phyloP scores from a whole-genome alignment of 2,797 vertebrate species.

The Remorina albescens region DNA sequence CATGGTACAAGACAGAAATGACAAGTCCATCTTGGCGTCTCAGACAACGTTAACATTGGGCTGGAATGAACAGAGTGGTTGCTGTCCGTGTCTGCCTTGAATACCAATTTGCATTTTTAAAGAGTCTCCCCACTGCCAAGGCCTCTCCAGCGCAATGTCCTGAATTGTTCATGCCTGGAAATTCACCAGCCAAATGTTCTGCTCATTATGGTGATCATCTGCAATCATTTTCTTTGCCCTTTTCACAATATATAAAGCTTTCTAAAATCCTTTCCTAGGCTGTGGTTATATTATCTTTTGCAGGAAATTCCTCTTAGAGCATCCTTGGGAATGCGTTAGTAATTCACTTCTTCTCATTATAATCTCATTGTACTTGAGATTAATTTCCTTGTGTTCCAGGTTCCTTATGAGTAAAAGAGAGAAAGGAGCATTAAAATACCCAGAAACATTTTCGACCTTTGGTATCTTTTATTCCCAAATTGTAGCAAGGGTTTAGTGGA shows the following conservation, averaged over 20 bases:
- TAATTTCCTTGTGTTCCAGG: slow-evolving; percentile 62
- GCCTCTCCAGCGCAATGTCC: slow-evolving; percentile 77
- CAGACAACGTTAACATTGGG: slow-evolving; percentile 79
- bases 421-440: slow-evolving; percentile 47
- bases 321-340: slow-evolving; percentile 44
- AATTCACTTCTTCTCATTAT: slow-evolving; percentile 66
- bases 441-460: slow-evolving; percentile 61
- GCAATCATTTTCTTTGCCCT: slow-evolving; percentile 78
- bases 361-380: slow-evolving; percentile 62
- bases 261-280: slow-evolving; percentile 52
- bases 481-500: slow-evolving; percentile 73
- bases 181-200: slow-evolving; percentile 85
- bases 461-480: slow-evolving; percentile 64
- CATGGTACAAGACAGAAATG: slow-evolving; percentile 62
- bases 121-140: slow-evolving; percentile 79
- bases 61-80: slow-evolving; percentile 78
- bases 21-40: slow-evolving; percentile 69
- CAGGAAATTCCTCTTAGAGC: slow-evolving; percentile 56
- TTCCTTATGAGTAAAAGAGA: slow-evolving; percentile 58
- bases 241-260: slow-evolving; percentile 69
- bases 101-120: slow-evolving; percentile 87
- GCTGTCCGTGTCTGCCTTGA: slow-evolving; percentile 81
- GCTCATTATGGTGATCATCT: slow-evolving; percentile 83
- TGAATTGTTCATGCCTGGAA: slow-evolving; percentile 85
- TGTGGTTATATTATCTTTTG: slow-evolving; percentile 53